phyloP scores from a whole-genome alignment of 2,797 vertebrate genomes.

The Anabacerthia variegaticeps region DNA sequence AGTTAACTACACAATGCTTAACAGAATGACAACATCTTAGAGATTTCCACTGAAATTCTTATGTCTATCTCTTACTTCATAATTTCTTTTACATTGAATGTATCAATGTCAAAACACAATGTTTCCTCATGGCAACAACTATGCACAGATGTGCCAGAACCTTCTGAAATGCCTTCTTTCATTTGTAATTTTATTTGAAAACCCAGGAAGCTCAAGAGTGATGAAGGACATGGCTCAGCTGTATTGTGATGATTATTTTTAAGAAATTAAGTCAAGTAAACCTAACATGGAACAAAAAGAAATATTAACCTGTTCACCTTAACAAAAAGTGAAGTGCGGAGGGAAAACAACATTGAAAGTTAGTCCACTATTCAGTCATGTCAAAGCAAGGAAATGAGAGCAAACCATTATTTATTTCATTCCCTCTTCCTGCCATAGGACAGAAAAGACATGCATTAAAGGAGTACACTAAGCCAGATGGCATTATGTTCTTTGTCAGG shows the following conservation, averaged over 20 bases:
- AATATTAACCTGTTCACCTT: background rate
- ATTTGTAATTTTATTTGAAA: constrained; percentile 3
- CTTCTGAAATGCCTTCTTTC: background rate
- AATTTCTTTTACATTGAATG: background rate
- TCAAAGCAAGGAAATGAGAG: background rate
- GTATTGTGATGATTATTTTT: background rate
- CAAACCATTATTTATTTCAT: background rate
- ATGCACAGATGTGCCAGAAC: background rate
- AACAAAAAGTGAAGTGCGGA: background rate
- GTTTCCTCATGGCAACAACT: background rate
- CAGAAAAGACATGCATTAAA: background rate
- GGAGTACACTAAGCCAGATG: background rate
- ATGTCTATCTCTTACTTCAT: background rate
- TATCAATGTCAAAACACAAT: background rate
- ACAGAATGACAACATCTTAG: background rate
- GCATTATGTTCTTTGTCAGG: background rate
- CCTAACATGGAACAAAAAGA: background rate
- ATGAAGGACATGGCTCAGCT: background rate
- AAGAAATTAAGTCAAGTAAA: background rate
- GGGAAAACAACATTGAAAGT: background rate
- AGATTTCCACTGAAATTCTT: background rate
- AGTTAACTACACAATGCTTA: background rate
- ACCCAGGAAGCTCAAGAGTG: background rate
- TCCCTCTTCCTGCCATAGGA: background rate
- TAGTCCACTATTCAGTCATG: background rate